Base-by-base conservation (phyloP, 2,113 vertebrate species). In the Bos javanicus region DNA sequence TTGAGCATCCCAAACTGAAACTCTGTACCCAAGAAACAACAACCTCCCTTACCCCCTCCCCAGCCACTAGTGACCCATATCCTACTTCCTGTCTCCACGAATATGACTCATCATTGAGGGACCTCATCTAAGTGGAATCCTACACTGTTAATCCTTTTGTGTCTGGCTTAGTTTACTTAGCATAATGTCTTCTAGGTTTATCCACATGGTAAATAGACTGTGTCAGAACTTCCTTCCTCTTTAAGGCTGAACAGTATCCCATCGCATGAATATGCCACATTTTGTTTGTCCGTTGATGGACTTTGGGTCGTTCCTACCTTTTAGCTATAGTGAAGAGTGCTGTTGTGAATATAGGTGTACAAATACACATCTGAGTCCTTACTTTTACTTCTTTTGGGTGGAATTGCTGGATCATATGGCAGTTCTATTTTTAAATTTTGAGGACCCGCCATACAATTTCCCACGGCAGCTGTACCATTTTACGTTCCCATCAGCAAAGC, bases 261-360 rank as follows among this genome's bases (percentile, higher is more conserved):
- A 0, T 5, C 4, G 28, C 5, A 1, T 3, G 12, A 4, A 2
- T 0, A 10, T 1, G 7, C 43, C 39, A 11, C 28, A 2, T 14
- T 46, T 10, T 16, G 28, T 33, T 26, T 17, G 15, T 25, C 25
- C 2, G 1, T 0, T 12, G 74, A 28, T 21, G 14, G 95, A 26
- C 36, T 16, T 84, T 16, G 67, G 15, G 36, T 14, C 7, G 7
- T 19, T 30, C 7, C 33, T 21, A 12, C 78, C 57, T 85, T 67
- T 16, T 7, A 33, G 71, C 6, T 16, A 2, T 11, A 46, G 62
- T 23, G 83, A 36, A 30, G 28, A 39, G 23, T 3, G 60, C 36
- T 7, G 26, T 23, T 12, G 0, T 54, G 26, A 81, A 21, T 17
- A 6, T 0, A 3, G 3, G 33, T 25, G 36, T 28, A 11, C 30